Base-by-base conservation (phyloP, 2,113 vertebrate genomes). In the Cettia cetti region DNA sequence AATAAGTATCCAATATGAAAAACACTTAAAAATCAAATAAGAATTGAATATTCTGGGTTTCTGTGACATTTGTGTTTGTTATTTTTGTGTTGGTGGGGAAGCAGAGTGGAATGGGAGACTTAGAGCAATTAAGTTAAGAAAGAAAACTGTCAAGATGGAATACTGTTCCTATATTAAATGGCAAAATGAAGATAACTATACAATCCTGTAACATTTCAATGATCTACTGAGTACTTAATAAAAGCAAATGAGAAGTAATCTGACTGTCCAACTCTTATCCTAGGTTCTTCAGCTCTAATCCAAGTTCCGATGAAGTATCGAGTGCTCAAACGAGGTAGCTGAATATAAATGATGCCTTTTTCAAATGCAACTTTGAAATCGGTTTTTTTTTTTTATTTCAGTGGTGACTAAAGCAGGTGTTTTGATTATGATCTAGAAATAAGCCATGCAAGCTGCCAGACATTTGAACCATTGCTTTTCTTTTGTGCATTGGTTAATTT, bases 241-340 rank as follows among this genome's bases (percentile, higher is more conserved):
- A 75, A 81, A 86, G 17, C 22, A 79, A 47, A 15, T 42, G 33
- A 53, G 42, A 13, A 69, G 27, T 65, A 26, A 40, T 89, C 77
- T 97, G 65, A 95, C 64, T 95, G 63, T 94, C 31, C 40, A 68
- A 89, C 60, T 96, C 6, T 97, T 89, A 31, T 88, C 49, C 54
- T 96, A 96, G 96, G 82, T 96, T 5, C 39, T 81, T 35, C 92
- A 39, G 82, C 47, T 66, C 39, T 75, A 31, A 19, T 75, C 56
- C 50, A 4, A 74, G 44, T 30, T 89, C 45, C 10, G 2, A 17
- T 77, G 83, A 74, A 68, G 65, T 56, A 33, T 72, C 68, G 90
- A 88, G 57, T 50, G 17, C 81, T 86, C 57, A 81, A 15, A 81
- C 42, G 17, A 94, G 94, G 97, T 96, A 96, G 68, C n/a, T 72